Evolutionary conservation across 1,140 invertebrate genomes (phyloP).

Genomic region (Hycleus phaleratus): DNA sequence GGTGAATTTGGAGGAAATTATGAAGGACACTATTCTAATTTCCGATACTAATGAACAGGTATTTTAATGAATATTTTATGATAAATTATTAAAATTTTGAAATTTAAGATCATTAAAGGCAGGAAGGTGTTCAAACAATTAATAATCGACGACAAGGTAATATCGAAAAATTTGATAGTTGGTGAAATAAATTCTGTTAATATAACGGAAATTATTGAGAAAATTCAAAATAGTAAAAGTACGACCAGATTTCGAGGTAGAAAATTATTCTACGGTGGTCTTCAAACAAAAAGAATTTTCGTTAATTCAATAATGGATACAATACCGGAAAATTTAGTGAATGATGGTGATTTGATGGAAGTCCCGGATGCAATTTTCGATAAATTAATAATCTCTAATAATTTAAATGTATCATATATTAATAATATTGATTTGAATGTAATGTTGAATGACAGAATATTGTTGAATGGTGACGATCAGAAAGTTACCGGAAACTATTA

Average conservation of each 20-base stretch:
- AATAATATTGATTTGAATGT: slow-evolving; percentile 27
- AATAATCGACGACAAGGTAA: neutral
- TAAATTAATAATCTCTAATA: slow-evolving; percentile 18
- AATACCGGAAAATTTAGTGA: slow-evolving; percentile 27
- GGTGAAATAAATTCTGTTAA: slow-evolving; percentile 14
- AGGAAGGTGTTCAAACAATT: slow-evolving; percentile 8
- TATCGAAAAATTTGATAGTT: neutral
- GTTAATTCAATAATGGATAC: slow-evolving; percentile 11
- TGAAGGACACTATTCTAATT: slow-evolving; percentile 29
- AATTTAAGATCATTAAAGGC: slow-evolving; percentile 18
- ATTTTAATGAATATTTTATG: neutral
- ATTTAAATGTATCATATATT: slow-evolving; percentile 25
- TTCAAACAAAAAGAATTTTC: slow-evolving; percentile 25
- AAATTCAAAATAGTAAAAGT: neutral
- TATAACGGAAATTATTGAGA: slow-evolving; percentile 26
- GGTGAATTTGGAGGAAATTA: slow-evolving; percentile 27
- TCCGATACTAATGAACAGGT: slow-evolving; percentile 25
- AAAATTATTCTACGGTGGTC: slow-evolving; percentile 33
- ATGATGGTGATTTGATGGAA: slow-evolving; percentile 8
- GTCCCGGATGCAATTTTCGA: slow-evolving; percentile 30
- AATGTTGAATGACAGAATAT: slow-evolving; percentile 26
- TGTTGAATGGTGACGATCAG: slow-evolving; percentile 23
- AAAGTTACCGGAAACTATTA: slow-evolving; percentile 27
- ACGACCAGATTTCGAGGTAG: slow-evolving; percentile 9
- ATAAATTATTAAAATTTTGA: too few relatives aligned